These are phyloP conservation scores for Apostichopus californicus DNA, from an alignment of 35 echinoderm and acorn worm genomes.

Conservation along the genomic window DNA sequence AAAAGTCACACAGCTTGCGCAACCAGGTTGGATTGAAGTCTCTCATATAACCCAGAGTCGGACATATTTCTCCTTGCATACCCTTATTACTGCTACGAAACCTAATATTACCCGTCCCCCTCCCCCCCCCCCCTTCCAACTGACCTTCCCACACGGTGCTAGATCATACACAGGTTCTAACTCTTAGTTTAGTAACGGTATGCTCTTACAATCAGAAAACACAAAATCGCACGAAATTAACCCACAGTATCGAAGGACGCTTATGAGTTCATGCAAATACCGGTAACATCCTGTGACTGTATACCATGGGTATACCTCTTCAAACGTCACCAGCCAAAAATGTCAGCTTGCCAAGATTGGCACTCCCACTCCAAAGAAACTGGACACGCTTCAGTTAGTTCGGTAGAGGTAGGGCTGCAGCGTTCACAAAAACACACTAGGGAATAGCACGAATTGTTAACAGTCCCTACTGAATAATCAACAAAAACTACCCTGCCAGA, in stretches of 20 bases:
- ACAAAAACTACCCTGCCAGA: background rate
- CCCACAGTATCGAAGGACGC: no score
- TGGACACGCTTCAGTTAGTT: background rate
- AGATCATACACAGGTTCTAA: no score
- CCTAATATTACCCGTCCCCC: no score
- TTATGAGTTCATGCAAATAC: no score
- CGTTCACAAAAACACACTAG: background rate
- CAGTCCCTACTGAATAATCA: background rate
- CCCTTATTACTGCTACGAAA: no score
- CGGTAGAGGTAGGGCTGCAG: background rate
- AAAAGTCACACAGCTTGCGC: no score
- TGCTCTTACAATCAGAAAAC: no score
- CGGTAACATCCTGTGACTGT: background rate
- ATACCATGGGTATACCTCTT: background rate
- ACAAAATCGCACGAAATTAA: no score
- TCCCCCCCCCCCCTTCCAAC: background rate
- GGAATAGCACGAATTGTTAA: background rate
- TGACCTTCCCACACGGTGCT: background rate
- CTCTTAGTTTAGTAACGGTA: no score
- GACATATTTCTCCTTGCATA: no score
- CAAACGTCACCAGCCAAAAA: constrained; percentile 20
- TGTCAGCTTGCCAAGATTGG: background rate
- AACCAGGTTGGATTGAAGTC: no score
- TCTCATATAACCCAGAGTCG: no score
- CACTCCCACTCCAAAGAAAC: constrained; percentile 14